Base-by-base conservation (phyloP, 2,113 vertebrate genomes). In the Neopipo cinnamomea region DNA sequence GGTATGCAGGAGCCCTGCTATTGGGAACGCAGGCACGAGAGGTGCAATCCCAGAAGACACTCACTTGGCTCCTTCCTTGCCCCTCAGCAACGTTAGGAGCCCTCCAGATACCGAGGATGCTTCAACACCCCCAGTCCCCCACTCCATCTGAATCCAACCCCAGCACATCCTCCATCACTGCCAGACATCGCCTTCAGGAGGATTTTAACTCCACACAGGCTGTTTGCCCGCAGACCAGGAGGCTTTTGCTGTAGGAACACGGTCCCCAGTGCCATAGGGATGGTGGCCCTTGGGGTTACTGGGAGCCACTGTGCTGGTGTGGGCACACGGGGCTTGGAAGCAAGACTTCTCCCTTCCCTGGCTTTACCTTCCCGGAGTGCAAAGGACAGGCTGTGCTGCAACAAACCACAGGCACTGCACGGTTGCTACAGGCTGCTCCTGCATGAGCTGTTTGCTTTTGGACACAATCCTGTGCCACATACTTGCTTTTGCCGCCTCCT, bases 231-330 rank as follows among this genome's bases (percentile, higher is more conserved):
- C 12, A 4, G 56, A 44, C 44, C 88, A 41, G 22, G 53, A 70
- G 56, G 35, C 4, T 39, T 72, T 14, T 23, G 58, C 72, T 27
- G 33, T 1, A 46, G 92, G 67, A 30, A n/a, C 14, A 19, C 0
- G 1, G 28, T 46, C 35, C 52, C 68, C 79, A 31, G 56, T 0
- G 1, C 70, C 1, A 0, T 0, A 2, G 61, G 53, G 18, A 20
- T 22, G 39, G 52, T 12, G 56, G 8, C 11, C 49, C 71, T 55
- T 2, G 6, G 33, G 14, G 6, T 19, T 7, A 16, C 23, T 6
- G 25, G 61, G 58, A 47, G 30, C 35, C 16, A 17, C 44, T 46
- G 21, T 1, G 3, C 35, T 55, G 46, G 17, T 23, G 12, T 1
- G 4, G 49, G 25, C 75, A 52, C 12, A 0, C 0, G 1, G 39